Conservation (phyloP, 2,797 vertebrate genomes). For the Momotus momota region DNA sequence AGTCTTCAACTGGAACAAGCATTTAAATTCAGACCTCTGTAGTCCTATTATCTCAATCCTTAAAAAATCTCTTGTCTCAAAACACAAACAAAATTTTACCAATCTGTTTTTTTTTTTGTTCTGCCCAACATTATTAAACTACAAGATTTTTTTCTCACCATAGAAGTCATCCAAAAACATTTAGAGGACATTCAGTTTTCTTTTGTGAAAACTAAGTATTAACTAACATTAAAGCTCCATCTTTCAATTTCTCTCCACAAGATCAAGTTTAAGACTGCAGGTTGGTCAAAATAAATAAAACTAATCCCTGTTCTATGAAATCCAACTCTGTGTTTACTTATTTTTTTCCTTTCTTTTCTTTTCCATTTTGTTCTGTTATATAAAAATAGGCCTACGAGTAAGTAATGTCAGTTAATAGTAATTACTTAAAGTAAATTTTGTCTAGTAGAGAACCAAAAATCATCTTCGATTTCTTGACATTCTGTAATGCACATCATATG, state of each 20-base stretch:
- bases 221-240: neutral
- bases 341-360: neutral
- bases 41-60: neutral
- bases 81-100: neutral
- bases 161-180: neutral
- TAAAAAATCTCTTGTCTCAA: neutral
- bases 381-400: neutral
- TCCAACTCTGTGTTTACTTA: neutral
- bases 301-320: neutral
- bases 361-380: neutral
- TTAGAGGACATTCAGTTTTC: neutral
- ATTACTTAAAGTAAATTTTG: constrained; percentile 4
- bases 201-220: neutral
- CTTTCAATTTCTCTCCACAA: neutral
- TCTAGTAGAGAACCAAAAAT: constrained; percentile 4
- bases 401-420: neutral
- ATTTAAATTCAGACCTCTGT: neutral
- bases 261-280: neutral
- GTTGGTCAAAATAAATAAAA: neutral
- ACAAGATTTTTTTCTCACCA: neutral
- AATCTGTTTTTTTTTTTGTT: neutral
- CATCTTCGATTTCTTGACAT: neutral
- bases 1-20: neutral
- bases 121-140: neutral
- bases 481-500: neutral